phyloP scores from a whole-genome alignment of 2,888 invertebrate species.

The Stramonita haemastoma region DNA sequence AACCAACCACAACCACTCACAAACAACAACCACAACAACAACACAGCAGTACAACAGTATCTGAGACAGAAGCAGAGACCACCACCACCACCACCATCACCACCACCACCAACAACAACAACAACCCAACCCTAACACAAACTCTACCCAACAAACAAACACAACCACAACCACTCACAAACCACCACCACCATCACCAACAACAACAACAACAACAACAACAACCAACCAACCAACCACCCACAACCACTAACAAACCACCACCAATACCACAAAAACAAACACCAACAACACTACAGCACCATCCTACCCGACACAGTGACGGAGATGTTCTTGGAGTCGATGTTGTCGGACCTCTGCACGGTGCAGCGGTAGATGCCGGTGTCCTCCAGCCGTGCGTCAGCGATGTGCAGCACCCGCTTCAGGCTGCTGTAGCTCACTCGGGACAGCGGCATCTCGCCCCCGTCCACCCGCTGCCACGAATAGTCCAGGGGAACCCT shows the following conservation, averaged over 20 bases:
- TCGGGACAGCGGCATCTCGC: slow-evolving; percentile 85
- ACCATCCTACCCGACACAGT: slow-evolving; percentile 54
- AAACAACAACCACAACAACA: background rate
- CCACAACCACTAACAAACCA: background rate
- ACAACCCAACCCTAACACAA: background rate
- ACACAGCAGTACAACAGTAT: background rate
- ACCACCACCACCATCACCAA: background rate
- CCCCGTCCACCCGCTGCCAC: slow-evolving; percentile 73
- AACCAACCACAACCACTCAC: background rate
- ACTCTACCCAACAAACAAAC: background rate
- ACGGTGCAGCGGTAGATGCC: slow-evolving; percentile 94
- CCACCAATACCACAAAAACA: background rate
- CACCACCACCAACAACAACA: background rate
- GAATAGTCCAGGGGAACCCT: no score
- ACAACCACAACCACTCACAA: background rate
- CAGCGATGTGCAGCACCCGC: slow-evolving; percentile 89
- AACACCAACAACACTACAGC: background rate
- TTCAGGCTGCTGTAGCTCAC: slow-evolving; percentile 87
- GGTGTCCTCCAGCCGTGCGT: slow-evolving; percentile 93
- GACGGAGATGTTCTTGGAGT: slow-evolving; percentile 42
- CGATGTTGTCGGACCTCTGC: slow-evolving; percentile 30
- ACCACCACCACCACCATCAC: background rate
- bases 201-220: background rate
- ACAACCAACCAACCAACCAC: background rate
- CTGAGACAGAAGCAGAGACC: no score